These are phyloP conservation scores for Nymphalis io DNA, from an alignment of 1,140 invertebrate species.

Conservation along the genomic window DNA sequence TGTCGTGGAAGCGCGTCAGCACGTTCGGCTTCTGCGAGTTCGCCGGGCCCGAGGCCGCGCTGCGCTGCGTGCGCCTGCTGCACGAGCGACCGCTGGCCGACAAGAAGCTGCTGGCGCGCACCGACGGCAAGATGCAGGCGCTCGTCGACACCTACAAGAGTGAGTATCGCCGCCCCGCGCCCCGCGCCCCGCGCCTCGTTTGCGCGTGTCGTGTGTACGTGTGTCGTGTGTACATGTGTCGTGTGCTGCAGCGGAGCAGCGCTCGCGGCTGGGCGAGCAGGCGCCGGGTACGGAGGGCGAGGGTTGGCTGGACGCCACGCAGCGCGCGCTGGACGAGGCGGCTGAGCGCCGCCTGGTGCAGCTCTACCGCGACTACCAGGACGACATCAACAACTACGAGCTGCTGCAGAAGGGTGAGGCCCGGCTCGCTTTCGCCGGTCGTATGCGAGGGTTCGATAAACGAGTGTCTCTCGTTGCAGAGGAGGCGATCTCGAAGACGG, in stretches of 20 bases:
- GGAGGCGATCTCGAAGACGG: slow-evolving; percentile 83
- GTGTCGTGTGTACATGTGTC: no score
- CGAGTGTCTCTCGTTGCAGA: slow-evolving; percentile 60
- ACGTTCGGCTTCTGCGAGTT: slow-evolving; percentile 99
- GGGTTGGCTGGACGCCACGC: slow-evolving; percentile 88
- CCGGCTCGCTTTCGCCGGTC: no score
- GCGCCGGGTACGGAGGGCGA: slow-evolving; percentile 68
- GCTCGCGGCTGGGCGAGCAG: slow-evolving; percentile 64
- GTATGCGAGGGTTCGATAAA: no score
- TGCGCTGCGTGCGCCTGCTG: slow-evolving; percentile 95
- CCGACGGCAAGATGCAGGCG: slow-evolving; percentile 98
- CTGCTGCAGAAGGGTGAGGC: slow-evolving; percentile 68
- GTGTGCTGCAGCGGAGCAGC: slow-evolving; percentile 59
- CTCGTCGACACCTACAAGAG: slow-evolving; percentile 96
- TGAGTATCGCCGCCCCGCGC: slow-evolving; percentile 54
- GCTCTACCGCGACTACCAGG: slow-evolving; percentile 90
- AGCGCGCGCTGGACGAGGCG: slow-evolving; percentile 86
- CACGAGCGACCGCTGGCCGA: slow-evolving; percentile 97
- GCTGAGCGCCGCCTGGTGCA: slow-evolving; percentile 88
- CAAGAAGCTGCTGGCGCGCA: slow-evolving; percentile 96
- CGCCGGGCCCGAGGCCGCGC: slow-evolving; percentile 96
- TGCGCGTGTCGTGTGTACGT: no score
- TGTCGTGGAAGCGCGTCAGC: slow-evolving; percentile 98
- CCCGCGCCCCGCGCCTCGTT: no score
- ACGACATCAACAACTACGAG: slow-evolving; percentile 88